These are phyloP conservation scores for Fregetta grallaria DNA, from an alignment of 2,113 vertebrate species.

Conservation along the genomic window DNA sequence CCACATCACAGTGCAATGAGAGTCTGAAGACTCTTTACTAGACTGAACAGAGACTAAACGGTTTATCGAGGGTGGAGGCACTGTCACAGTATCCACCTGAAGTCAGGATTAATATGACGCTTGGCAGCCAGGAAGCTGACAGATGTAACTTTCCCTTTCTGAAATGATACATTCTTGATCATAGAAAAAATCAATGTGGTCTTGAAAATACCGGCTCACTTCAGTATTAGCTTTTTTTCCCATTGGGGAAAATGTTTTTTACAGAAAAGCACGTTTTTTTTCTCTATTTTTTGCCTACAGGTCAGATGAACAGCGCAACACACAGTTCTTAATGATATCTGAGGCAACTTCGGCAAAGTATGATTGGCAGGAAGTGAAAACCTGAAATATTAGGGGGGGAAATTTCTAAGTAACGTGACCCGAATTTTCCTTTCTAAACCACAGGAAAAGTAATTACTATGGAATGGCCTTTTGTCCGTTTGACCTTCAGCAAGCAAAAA, in stretches of 20 bases:
- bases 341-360: neutral
- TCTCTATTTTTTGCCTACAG: neutral
- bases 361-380: neutral
- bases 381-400: neutral
- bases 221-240: neutral
- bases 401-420: neutral
- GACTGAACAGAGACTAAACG: neutral
- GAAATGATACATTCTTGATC: neutral
- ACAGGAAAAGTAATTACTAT: neutral
- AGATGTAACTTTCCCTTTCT: neutral
- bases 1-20: slow-evolving; percentile 44
- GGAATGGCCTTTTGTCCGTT: slow-evolving; percentile 6
- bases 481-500: slow-evolving; percentile 18
- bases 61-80: neutral
- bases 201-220: neutral
- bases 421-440: slow-evolving; percentile 8
- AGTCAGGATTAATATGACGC: neutral
- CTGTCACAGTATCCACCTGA: neutral
- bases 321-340: neutral
- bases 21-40: slow-evolving; percentile 57
- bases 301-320: neutral
- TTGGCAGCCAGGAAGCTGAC: neutral
- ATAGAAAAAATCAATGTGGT: neutral
- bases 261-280: neutral
- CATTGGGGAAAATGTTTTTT: neutral